phyloP scores from a whole-genome alignment of 2,888 invertebrate genomes.

The Selenia dentaria region DNA sequence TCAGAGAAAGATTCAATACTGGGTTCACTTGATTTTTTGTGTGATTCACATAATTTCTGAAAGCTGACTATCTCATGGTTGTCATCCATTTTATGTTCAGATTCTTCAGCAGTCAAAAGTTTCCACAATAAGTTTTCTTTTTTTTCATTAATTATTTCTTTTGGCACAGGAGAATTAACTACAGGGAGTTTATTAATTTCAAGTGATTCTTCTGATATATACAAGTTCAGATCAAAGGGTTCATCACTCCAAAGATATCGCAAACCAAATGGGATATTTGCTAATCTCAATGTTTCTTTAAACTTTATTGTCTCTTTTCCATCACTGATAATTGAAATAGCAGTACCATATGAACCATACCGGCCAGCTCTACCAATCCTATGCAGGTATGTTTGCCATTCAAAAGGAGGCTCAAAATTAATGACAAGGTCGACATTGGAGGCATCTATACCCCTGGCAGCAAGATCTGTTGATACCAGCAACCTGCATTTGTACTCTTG shows the following conservation, averaged over 20 bases:
- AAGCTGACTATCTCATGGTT: constrained; percentile 35
- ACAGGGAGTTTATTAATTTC: constrained; percentile 11
- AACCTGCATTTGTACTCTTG: constrained; percentile 93
- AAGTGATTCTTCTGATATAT: not conserved
- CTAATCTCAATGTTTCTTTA: constrained; percentile 80
- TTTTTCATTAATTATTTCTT: not conserved
- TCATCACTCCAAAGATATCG: constrained; percentile 55
- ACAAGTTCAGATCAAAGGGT: constrained; percentile 20
- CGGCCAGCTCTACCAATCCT: constrained; percentile 98
- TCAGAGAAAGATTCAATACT: constrained; percentile 53
- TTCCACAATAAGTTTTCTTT: constrained; percentile 43
- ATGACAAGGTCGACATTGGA: constrained; percentile 96
- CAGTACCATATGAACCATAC: constrained; percentile 94
- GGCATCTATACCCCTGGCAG: constrained; percentile 97
- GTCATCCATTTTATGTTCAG: constrained; percentile 9
- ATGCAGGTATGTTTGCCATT: constrained; percentile 95
- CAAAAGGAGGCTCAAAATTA: constrained; percentile 94
- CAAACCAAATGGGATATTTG: constrained; percentile 70
- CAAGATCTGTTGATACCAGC: constrained; percentile 95
- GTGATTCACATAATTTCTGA: constrained; percentile 46
- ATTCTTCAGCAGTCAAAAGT: constrained; percentile 33
- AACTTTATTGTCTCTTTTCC: constrained; percentile 87
- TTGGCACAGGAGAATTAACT: not conserved
- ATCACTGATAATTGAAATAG: constrained; percentile 89
- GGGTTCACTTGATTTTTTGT: constrained; percentile 31